Conservation (phyloP, 1,140 invertebrate genomes). For the Drosophila obscura region DNA sequence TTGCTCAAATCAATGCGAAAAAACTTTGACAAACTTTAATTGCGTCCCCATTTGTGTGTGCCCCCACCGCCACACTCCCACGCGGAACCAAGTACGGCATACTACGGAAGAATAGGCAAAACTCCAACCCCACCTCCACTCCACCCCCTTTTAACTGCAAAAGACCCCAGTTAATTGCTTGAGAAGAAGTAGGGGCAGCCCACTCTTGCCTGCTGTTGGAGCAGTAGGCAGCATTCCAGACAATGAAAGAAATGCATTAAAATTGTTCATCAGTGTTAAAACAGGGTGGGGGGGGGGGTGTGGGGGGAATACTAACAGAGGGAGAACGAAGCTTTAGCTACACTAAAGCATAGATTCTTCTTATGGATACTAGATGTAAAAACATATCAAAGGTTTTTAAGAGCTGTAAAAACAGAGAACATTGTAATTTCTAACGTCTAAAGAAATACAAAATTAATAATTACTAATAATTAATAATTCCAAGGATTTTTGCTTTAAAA, state of each 20-base stretch:
- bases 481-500: too few relatives aligned
- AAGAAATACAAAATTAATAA: too few relatives aligned
- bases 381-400: too few relatives aligned
- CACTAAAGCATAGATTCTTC: neutral
- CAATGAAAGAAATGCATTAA: conserved; percentile 79
- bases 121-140: too few relatives aligned
- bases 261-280: conserved; percentile 47
- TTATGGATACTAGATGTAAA: too few relatives aligned
- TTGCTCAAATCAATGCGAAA: conserved; percentile 73
- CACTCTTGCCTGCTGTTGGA: too few relatives aligned
- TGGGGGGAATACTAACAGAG: too few relatives aligned
- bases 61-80: neutral
- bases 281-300: neutral
- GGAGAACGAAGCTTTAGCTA: neutral
- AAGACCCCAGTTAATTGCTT: too few relatives aligned
- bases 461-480: too few relatives aligned
- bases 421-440: too few relatives aligned
- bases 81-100: conserved; percentile 13
- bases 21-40: conserved; percentile 76
- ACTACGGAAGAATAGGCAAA: conserved; percentile 20
- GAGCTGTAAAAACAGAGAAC: too few relatives aligned
- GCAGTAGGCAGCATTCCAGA: conserved; percentile 11
- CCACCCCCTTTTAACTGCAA: too few relatives aligned
- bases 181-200: neutral
- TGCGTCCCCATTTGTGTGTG: conserved; percentile 23